phyloP scores from a whole-genome alignment of 2,113 vertebrate genomes.

The Poeciliopsis turrubarensis region DNA sequence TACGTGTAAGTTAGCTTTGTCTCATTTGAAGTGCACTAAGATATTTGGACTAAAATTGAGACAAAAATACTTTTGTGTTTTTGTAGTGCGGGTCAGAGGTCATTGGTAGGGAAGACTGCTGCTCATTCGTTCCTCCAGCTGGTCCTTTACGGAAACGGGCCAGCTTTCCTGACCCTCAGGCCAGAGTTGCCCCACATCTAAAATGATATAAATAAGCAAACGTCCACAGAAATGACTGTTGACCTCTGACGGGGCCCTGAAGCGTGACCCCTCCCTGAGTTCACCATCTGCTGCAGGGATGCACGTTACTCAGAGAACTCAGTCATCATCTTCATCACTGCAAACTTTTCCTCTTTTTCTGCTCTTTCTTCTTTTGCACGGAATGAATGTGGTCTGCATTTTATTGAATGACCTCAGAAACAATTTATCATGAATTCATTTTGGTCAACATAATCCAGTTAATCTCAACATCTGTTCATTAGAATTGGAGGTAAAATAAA shows the following conservation, averaged over 20 bases:
- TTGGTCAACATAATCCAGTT: too few relatives aligned
- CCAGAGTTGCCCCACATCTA: constrained; percentile 22
- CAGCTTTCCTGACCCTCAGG: constrained; percentile 9
- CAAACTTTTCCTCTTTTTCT: not conserved
- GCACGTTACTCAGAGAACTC: not conserved
- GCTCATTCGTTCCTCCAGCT: constrained; percentile 8
- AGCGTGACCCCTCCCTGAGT: not conserved
- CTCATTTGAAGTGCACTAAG: too few relatives aligned
- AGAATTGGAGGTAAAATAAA: not conserved
- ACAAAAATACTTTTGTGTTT: too few relatives aligned
- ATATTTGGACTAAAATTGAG: too few relatives aligned
- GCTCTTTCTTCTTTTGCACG: not conserved
- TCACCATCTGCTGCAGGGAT: constrained; percentile 33
- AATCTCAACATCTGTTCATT: not conserved
- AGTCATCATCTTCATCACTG: not conserved
- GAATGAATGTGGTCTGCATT: not conserved
- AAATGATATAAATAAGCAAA: constrained; percentile 13
- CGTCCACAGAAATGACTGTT: constrained; percentile 14
- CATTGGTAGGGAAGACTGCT: not conserved
- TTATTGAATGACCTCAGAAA: too few relatives aligned
- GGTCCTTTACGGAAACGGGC: constrained; percentile 1
- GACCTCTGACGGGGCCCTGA: constrained; percentile 6
- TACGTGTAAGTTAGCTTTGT: too few relatives aligned
- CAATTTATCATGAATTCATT: too few relatives aligned
- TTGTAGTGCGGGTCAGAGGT: not conserved